Conservation (phyloP, 2,797 vertebrate species). For the Poecilia velifera region DNA sequence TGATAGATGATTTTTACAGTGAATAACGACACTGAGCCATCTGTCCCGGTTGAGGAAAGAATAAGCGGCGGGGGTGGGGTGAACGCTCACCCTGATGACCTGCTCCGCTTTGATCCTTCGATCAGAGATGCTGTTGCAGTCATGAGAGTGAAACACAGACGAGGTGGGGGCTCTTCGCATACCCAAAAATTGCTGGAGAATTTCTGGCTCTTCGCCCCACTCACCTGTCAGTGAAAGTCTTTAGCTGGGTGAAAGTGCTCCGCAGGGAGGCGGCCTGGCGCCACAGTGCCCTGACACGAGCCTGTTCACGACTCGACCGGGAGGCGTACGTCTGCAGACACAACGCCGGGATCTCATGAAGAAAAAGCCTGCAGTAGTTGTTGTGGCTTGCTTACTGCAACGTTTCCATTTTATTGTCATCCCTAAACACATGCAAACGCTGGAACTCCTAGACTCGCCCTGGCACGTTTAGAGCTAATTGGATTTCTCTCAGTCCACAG, state of each 20-base stretch:
- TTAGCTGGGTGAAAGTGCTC: slow-evolving; percentile 83
- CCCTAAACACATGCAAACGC: slow-evolving; percentile 60
- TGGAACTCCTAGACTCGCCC: slow-evolving; percentile 50
- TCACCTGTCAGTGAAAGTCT: slow-evolving; percentile 85
- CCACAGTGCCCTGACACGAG: slow-evolving; percentile 81
- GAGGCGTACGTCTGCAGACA: slow-evolving; percentile 71
- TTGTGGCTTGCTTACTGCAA: slow-evolving; percentile 38
- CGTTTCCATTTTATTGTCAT: slow-evolving; percentile 61
- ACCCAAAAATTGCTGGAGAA: slow-evolving; percentile 45
- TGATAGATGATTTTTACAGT: slow-evolving; percentile 70
- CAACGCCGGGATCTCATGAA: slow-evolving; percentile 15
- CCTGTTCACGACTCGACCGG: slow-evolving; percentile 73
- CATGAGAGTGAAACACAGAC: slow-evolving; percentile 43
- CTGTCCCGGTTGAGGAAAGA: slow-evolving; percentile 57
- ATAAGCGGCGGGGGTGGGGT: slow-evolving; percentile 41
- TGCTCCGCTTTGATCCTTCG: slow-evolving; percentile 73
- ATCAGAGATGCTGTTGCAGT: slow-evolving; percentile 51
- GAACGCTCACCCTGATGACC: slow-evolving; percentile 63
- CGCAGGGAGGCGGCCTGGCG: slow-evolving; percentile 85
- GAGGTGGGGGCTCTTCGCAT: slow-evolving; percentile 44
- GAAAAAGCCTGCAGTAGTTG: slow-evolving; percentile 22
- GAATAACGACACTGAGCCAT: slow-evolving; percentile 62
- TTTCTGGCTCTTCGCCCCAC: slow-evolving; percentile 65
- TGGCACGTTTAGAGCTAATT: slow-evolving; percentile 73
- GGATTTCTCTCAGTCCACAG: slow-evolving; percentile 76